A percentile compares a stretch with the other conserved stretches of the same genome.
These are phyloP conservation scores for Muscidifurax raptorellus DNA, from an alignment of 1,140 invertebrate species.

Conservation along the genomic window DNA sequence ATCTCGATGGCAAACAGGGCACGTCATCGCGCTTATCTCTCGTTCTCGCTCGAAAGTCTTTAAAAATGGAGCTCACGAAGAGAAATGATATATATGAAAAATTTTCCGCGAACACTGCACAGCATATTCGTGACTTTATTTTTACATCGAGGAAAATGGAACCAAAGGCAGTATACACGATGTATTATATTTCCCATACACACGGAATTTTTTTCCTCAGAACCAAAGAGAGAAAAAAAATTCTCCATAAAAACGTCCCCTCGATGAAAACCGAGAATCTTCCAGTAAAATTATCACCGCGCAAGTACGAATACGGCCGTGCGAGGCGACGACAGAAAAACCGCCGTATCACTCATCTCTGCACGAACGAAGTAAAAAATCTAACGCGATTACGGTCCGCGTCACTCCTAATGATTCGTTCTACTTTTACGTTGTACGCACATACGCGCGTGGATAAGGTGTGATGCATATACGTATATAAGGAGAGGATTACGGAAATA, in stretches of 20 bases:
- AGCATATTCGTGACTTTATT: no score
- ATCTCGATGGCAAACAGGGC: neutral
- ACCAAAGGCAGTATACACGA: no score
- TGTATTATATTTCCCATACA: no score
- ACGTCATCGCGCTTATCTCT: neutral
- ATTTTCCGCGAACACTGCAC: neutral
- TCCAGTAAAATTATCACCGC: neutral
- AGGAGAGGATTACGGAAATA: constrained; percentile 38
- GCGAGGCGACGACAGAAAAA: neutral
- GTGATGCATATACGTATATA: neutral
- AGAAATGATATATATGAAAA: neutral
- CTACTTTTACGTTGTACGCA: neutral
- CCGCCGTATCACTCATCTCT: neutral
- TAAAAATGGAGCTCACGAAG: no score
- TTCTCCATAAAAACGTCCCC: neutral
- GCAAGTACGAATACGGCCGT: neutral
- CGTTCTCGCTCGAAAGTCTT: no score
- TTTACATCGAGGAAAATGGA: no score
- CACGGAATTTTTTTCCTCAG: neutral
- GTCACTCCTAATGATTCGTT: constrained; percentile 15
- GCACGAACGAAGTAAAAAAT: neutral
- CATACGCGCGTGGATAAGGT: neutral
- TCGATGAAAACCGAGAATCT: neutral
- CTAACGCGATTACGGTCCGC: neutral
- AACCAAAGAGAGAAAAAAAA: neutral